Evolutionary conservation across 1,140 invertebrate genomes (phyloP).

Genomic region (Atopsyche davidsoni): DNA sequence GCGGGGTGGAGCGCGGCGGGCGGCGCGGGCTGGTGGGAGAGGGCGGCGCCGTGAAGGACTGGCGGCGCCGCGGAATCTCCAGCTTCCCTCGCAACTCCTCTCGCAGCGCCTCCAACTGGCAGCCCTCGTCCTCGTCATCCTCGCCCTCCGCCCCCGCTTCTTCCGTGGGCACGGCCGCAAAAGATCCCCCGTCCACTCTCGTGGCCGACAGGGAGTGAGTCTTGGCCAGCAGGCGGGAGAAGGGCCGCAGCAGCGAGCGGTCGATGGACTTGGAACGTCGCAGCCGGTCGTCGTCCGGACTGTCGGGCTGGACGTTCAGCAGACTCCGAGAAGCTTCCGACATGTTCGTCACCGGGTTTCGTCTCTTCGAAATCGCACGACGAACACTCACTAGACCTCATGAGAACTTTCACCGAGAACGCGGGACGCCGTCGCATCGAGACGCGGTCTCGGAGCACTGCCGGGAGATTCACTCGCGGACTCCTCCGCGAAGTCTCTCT

Average conservation of each 20-base stretch:
- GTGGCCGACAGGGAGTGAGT: conserved; percentile 21
- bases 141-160: conserved; percentile 34
- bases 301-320: conserved; percentile 9
- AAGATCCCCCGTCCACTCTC: conserved; percentile 16
- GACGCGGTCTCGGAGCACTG: no score
- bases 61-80: conserved; percentile 34
- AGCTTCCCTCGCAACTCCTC: conserved; percentile 34
- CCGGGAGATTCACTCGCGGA: no score
- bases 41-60: conserved; percentile 45
- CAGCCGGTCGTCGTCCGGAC: conserved; percentile 1
- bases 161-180: conserved; percentile 34
- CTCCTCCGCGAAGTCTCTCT: not conserved
- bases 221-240: conserved; percentile 17
- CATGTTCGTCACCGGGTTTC: conserved; percentile 13
- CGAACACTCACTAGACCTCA: conserved; percentile 1
- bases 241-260: conserved; percentile 10
- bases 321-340: conserved; percentile 24
- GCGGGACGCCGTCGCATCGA: no score
- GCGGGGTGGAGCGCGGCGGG: conserved; percentile 35
- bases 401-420: no score
- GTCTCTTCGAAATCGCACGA: not conserved
- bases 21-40: conserved; percentile 43
- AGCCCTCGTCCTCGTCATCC: conserved; percentile 41
- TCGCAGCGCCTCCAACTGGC: conserved; percentile 42
- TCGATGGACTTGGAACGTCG: conserved; percentile 13